phyloP scores from a whole-genome alignment of 2,888 invertebrate species.

The Oxyteleia sp. region DNA sequence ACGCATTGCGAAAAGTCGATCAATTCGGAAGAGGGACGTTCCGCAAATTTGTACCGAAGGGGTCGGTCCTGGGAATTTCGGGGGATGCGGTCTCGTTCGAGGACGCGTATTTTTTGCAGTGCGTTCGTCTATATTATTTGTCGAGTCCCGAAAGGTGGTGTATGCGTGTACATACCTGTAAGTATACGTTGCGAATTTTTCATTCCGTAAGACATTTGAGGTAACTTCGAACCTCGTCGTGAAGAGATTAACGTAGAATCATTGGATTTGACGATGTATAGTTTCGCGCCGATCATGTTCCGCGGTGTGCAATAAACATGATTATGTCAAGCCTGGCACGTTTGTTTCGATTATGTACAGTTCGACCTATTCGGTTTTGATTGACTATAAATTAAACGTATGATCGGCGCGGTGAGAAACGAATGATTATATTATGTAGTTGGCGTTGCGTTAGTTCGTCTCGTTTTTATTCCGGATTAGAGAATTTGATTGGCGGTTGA shows the following conservation, averaged over 20 bases:
- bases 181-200: slow-evolving; percentile 54
- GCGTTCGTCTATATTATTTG: slow-evolving; percentile 57
- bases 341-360: background rate
- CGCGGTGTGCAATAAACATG: background rate
- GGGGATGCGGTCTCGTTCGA: no score
- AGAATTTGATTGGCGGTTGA: slow-evolving; percentile 11
- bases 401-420: background rate
- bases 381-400: background rate
- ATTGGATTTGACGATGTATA: slow-evolving; percentile 34
- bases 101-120: slow-evolving; percentile 26
- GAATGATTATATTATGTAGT: slow-evolving; percentile 17
- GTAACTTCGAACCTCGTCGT: slow-evolving; percentile 62
- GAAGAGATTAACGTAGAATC: slow-evolving; percentile 45
- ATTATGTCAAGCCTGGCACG: background rate
- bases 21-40: slow-evolving; percentile 15
- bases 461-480: slow-evolving; percentile 6
- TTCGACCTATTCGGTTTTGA: background rate
- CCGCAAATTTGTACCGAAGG: no score
- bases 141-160: slow-evolving; percentile 57
- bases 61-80: no score
- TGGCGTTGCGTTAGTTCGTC: slow-evolving; percentile 14
- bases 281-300: slow-evolving; percentile 30
- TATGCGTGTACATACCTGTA: slow-evolving; percentile 65
- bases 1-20: slow-evolving; percentile 27
- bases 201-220: slow-evolving; percentile 37